These are phyloP conservation scores for Ispidina lecontei DNA, from an alignment of 2,797 vertebrate species.

Conservation along the genomic window DNA sequence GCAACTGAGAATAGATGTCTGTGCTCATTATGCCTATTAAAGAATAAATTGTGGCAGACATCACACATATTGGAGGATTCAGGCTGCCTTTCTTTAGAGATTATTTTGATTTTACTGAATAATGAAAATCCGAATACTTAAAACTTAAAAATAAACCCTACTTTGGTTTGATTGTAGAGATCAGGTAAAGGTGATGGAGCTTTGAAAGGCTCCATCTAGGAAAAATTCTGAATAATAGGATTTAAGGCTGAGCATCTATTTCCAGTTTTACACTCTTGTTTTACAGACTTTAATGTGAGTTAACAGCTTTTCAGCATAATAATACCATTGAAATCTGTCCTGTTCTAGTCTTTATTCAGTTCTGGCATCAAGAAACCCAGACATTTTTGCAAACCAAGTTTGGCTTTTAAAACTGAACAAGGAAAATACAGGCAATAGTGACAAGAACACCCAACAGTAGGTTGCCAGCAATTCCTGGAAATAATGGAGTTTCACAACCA, in stretches of 20 bases:
- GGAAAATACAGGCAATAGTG: conserved; percentile 61
- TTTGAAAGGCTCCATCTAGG: neutral
- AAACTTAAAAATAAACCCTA: neutral
- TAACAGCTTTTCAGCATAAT: conserved; percentile 30
- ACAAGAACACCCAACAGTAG: conserved; percentile 36
- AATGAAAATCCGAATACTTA: neutral
- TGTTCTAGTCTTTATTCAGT: conserved; percentile 13
- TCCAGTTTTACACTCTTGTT: conserved; percentile 29
- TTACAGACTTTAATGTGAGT: conserved; percentile 12
- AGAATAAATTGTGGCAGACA: neutral
- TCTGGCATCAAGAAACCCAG: conserved; percentile 45
- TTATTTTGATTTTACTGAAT: conserved; percentile 1
- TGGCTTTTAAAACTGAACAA: conserved; percentile 63
- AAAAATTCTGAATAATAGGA: conserved; percentile 46
- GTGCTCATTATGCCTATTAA: neutral
- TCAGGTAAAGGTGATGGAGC: conserved; percentile 14
- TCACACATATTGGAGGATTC: neutral
- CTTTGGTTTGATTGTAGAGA: conserved; percentile 9
- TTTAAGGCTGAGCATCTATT: conserved; percentile 43
- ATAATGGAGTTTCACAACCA: conserved; percentile 66
- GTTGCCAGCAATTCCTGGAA: conserved; percentile 78
- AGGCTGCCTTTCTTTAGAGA: neutral
- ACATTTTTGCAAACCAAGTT: conserved; percentile 61
- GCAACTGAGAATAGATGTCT: neutral
- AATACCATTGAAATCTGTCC: conserved; percentile 39